phyloP scores from a whole-genome alignment of 1,140 invertebrate species.

The Protaetia brevitarsis region DNA sequence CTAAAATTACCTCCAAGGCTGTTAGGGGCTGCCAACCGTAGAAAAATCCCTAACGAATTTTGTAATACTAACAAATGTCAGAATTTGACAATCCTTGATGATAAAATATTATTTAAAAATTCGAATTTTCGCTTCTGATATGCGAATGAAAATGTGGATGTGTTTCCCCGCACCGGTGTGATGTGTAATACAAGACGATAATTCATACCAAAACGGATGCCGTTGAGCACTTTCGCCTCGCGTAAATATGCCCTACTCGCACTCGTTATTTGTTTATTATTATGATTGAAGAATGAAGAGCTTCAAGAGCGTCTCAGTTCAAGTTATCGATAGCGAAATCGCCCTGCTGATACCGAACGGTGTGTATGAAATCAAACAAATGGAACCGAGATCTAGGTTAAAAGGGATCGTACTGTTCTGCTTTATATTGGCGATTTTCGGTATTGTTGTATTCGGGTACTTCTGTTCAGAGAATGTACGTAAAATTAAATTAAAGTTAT shows the following conservation, averaged over 20 bases:
- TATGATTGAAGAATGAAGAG: slow-evolving; percentile 42
- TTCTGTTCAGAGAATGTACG: slow-evolving; percentile 80
- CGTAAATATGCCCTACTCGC: neutral
- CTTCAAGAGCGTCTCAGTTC: slow-evolving; percentile 69
- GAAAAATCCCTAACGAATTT: too few relatives aligned
- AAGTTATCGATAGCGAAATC: slow-evolving; percentile 71
- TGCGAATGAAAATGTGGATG: too few relatives aligned
- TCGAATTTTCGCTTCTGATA: too few relatives aligned
- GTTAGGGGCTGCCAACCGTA: too few relatives aligned
- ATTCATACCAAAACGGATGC: too few relatives aligned
- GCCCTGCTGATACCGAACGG: slow-evolving; percentile 64
- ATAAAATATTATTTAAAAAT: too few relatives aligned
- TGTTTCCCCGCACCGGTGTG: too few relatives aligned
- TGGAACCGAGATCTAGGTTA: slow-evolving; percentile 68
- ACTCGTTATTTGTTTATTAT: neutral
- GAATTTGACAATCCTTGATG: too few relatives aligned
- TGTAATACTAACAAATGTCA: too few relatives aligned
- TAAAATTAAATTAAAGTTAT: neutral
- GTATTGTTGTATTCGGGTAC: slow-evolving; percentile 83
- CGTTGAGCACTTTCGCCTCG: neutral
- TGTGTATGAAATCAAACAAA: slow-evolving; percentile 72
- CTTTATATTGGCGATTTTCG: slow-evolving; percentile 71
- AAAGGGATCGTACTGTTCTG: slow-evolving; percentile 75
- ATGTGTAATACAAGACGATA: too few relatives aligned
- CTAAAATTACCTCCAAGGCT: too few relatives aligned